phyloP scores from a whole-genome alignment of 2,113 vertebrate genomes.

The Myodes glareolus region DNA sequence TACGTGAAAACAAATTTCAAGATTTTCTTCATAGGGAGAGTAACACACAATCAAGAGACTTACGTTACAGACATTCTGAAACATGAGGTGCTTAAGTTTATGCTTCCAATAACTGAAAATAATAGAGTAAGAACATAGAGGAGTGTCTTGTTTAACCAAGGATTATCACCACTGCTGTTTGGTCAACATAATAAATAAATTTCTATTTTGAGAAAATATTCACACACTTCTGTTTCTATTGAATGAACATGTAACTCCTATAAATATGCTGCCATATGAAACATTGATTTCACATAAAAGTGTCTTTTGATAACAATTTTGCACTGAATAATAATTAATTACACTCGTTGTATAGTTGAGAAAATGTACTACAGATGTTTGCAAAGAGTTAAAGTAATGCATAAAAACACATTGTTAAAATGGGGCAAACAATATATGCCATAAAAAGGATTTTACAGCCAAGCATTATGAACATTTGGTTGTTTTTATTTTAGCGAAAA shows the following conservation, averaged over 20 bases:
- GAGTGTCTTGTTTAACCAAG: conserved; percentile 15
- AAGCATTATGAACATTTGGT: conserved; percentile 75
- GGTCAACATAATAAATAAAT: conserved; percentile 53
- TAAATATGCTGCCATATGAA: conserved; percentile 70
- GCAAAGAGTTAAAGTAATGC: conserved; percentile 75
- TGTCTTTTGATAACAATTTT: neutral
- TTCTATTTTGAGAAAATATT: conserved; percentile 52
- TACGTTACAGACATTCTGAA: conserved; percentile 55
- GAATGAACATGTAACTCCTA: conserved; percentile 52
- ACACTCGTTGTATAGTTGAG: conserved; percentile 53
- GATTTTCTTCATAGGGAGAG: conserved; percentile 14
- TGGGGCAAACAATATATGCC: conserved; percentile 12
- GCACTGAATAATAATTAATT: too few relatives aligned
- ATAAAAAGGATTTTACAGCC: conserved; percentile 85
- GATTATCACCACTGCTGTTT: conserved; percentile 20
- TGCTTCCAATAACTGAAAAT: conserved; percentile 53
- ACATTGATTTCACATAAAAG: conserved; percentile 75
- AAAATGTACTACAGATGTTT: conserved; percentile 76
- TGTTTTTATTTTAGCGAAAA: too few relatives aligned
- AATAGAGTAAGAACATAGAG: conserved; percentile 11
- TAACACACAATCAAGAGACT: conserved; percentile 46
- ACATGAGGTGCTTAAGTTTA: conserved; percentile 32
- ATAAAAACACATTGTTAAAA: conserved; percentile 77
- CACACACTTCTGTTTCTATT: conserved; percentile 48
- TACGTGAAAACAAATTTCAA: conserved; percentile 39